phyloP scores from a whole-genome alignment of 2,113 vertebrate genomes.

The Pithys albifrons region DNA sequence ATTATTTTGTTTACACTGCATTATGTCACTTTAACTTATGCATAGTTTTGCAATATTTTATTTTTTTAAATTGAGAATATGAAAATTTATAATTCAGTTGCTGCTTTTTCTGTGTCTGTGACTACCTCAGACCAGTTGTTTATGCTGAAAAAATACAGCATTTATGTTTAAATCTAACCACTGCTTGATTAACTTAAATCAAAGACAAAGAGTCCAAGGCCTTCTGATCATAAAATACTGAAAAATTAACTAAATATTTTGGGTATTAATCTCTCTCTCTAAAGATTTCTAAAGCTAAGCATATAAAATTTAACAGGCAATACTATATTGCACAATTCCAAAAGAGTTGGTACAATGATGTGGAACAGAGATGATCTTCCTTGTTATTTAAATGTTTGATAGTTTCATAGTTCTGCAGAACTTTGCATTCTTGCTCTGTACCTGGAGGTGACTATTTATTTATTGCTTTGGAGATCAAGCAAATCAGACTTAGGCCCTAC shows the following conservation, averaged over 20 bases:
- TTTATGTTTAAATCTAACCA: not conserved
- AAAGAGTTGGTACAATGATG: not conserved
- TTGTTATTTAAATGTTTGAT: not conserved
- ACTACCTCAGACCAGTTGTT: not conserved
- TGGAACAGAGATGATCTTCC: not conserved
- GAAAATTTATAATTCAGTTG: not conserved
- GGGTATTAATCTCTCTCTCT: not conserved
- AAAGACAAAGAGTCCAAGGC: not conserved
- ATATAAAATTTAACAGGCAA: not conserved
- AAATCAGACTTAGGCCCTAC: not conserved
- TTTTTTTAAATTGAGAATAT: not conserved
- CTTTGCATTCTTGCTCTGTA: not conserved
- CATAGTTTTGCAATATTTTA: not conserved
- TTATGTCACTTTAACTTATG: not conserved
- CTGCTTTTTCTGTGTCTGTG: not conserved
- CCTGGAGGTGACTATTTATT: not conserved
- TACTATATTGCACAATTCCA: not conserved
- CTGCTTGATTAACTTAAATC: not conserved
- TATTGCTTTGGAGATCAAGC: not conserved
- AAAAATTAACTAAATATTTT: not conserved
- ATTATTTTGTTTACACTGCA: not conserved
- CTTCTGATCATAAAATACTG: not conserved
- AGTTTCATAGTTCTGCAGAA: not conserved
- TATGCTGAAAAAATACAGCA: not conserved
- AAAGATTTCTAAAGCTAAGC: not conserved